A percentile compares a stretch with the other conserved stretches of the same genome.
Conservation (phyloP, 2,113 vertebrate species). For the Ranitomeya imitator region DNA sequence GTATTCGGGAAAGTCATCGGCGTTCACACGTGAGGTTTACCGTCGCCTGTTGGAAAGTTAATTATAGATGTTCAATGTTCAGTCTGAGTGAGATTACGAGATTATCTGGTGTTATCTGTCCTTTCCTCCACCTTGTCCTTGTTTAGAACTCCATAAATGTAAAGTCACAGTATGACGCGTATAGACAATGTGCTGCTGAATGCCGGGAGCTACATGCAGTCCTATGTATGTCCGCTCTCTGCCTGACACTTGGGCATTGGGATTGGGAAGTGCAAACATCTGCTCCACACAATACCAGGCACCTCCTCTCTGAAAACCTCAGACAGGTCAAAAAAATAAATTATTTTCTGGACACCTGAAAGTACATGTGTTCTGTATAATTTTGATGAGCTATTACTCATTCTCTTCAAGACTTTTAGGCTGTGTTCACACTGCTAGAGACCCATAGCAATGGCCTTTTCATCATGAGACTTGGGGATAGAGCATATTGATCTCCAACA, state of each 20-base stretch:
- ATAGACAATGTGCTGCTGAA: too few species aligned
- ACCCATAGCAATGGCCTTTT: too few species aligned
- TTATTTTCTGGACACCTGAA: neutral
- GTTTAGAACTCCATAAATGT: neutral
- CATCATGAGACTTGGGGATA: too few species aligned
- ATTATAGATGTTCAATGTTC: slow-evolving; percentile 30
- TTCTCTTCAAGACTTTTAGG: too few species aligned
- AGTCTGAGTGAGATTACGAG: slow-evolving; percentile 11
- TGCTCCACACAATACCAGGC: neutral
- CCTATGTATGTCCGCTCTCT: neutral
- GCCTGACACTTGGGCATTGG: neutral
- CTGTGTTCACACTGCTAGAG: too few species aligned
- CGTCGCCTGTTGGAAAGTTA: neutral
- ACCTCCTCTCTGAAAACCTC: neutral
- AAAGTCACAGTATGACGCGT: neutral
- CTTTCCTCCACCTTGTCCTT: slow-evolving; percentile 33
- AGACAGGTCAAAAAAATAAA: neutral
- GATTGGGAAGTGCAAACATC: neutral
- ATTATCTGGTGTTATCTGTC: slow-evolving; percentile 23
- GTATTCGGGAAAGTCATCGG: neutral
- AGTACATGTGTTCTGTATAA: neutral
- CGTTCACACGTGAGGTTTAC: neutral
- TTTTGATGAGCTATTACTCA: too few species aligned
- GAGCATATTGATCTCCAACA: too few species aligned
- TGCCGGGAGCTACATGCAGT: too few species aligned